Percentiles rank a stretch among this genome's conserved stretches.
These are phyloP conservation scores for Neria commutata DNA, from an alignment of 2,888 invertebrate species.

Conservation along the genomic window DNA sequence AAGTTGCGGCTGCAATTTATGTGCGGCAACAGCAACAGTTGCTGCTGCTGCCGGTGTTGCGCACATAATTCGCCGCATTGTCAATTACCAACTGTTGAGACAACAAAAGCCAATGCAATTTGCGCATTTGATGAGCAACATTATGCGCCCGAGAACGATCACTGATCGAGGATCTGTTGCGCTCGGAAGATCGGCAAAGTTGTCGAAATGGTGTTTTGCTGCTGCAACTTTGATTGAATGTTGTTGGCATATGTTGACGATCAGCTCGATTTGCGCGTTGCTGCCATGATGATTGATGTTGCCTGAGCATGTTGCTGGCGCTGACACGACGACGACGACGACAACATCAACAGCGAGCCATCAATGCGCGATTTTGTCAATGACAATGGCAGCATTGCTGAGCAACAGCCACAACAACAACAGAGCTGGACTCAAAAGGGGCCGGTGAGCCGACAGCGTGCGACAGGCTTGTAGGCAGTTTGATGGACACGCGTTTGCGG, in stretches of 20 bases:
- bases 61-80: background rate
- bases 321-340: slow-evolving; percentile 1
- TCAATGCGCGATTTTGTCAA: slow-evolving; percentile 2
- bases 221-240: slow-evolving; percentile 3
- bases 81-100: background rate
- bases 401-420: slow-evolving; percentile 3
- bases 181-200: background rate
- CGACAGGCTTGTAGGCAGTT: too few species aligned
- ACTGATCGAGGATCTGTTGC: too few species aligned
- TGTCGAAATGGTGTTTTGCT: too few species aligned
- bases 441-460: background rate
- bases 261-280: slow-evolving; percentile 25
- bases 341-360: background rate
- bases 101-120: background rate
- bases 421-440: background rate
- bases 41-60: background rate
- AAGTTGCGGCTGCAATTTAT: slow-evolving; percentile 24
- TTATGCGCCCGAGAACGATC: slow-evolving; percentile 23
- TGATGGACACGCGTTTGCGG: too few species aligned
- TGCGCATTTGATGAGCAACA: slow-evolving; percentile 4
- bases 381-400: slow-evolving; percentile 3
- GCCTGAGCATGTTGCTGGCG: slow-evolving; percentile 59
- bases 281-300: slow-evolving; percentile 63
- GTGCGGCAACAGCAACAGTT: background rate
- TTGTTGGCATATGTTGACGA: background rate